phyloP scores from a whole-genome alignment of 2,797 vertebrate genomes.

The Tiaroga cobitis region DNA sequence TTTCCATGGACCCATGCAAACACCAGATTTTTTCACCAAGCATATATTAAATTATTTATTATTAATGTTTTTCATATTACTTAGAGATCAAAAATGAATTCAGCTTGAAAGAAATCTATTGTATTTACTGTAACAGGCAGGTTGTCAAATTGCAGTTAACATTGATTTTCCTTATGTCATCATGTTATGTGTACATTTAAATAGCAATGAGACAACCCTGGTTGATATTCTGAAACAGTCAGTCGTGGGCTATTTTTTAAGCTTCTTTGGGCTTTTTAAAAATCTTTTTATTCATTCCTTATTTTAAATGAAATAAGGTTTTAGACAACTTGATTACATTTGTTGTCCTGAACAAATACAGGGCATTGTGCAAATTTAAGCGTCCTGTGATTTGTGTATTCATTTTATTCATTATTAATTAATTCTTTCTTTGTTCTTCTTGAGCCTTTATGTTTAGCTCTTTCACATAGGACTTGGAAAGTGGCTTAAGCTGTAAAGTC shows the following conservation, averaged over 20 bases:
- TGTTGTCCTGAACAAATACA: neutral
- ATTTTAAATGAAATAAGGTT: neutral
- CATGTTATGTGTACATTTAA: neutral
- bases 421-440: neutral
- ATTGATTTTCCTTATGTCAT: neutral
- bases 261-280: neutral
- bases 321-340: neutral
- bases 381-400: neutral
- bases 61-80: neutral
- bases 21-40: neutral
- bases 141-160: neutral
- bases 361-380: neutral
- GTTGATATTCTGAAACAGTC: neutral
- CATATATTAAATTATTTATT: neutral
- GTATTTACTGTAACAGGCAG: neutral
- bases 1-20: neutral
- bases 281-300: neutral
- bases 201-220: too few species aligned
- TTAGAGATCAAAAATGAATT: neutral
- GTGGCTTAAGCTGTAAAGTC: too few species aligned
- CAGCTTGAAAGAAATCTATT: neutral
- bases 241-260: too few species aligned
- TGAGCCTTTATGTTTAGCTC: neutral
- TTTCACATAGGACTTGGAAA: neutral
- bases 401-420: neutral